Evolutionary conservation across 2,113 vertebrate genomes (phyloP).

Genomic region (Gobio gobio): DNA sequence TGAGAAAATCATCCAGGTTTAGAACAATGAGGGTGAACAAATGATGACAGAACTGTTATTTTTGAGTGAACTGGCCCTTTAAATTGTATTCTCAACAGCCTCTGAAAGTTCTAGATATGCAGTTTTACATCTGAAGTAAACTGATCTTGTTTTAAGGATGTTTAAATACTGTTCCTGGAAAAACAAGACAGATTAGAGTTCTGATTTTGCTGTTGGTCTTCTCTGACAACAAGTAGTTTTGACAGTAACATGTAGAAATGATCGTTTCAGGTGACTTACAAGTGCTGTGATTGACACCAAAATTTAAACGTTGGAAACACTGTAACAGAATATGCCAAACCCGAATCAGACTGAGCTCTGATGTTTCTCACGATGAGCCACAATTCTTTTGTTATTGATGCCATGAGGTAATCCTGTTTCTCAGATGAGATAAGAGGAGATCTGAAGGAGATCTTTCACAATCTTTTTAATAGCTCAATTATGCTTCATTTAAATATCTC

Average conservation of each 20-base stretch:
- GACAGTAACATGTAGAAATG: slow-evolving; percentile 1
- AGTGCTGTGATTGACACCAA: not conserved
- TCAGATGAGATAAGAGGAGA: too few relatives aligned
- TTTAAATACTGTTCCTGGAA: not conserved
- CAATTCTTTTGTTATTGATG: not conserved
- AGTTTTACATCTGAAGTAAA: not conserved
- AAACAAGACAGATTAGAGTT: not conserved
- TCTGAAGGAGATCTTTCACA: too few relatives aligned
- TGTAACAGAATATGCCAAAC: slow-evolving; percentile 6
- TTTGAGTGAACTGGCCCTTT: not conserved
- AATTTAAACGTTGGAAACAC: not conserved
- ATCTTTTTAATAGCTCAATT: too few relatives aligned
- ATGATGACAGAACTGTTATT: not conserved
- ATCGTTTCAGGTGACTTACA: not conserved
- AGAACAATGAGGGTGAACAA: not conserved
- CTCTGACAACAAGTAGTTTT: slow-evolving; percentile 7
- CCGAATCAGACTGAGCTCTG: not conserved
- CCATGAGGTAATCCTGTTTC: not conserved
- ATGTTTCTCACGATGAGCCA: not conserved
- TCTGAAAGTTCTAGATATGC: not conserved
- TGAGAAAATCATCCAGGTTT: not conserved
- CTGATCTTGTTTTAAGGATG: not conserved
- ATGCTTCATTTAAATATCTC: not conserved
- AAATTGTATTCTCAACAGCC: not conserved
- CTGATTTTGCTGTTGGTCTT: not conserved